phyloP scores from a whole-genome alignment of 2,113 vertebrate genomes.

The Synchiropus splendidus region DNA sequence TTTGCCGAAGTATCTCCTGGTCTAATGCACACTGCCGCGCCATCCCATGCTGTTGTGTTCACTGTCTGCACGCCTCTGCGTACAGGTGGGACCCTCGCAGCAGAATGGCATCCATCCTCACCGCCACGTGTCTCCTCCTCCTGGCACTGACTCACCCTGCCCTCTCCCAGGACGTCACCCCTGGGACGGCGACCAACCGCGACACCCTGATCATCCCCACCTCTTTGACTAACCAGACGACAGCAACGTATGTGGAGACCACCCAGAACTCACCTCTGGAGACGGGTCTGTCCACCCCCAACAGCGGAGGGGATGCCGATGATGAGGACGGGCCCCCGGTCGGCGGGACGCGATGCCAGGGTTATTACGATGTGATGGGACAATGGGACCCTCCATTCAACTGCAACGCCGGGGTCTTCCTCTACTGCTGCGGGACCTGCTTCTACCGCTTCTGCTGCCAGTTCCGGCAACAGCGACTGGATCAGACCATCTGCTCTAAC shows the following conservation, averaged over 20 bases:
- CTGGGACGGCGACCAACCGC: conserved; percentile 16
- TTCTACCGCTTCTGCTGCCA: conserved; percentile 97
- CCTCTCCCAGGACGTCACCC: conserved; percentile 42
- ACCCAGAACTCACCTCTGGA: conserved; percentile 47
- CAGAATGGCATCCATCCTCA: conserved; percentile 34
- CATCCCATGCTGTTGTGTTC: too few relatives aligned
- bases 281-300: conserved; percentile 58
- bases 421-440: conserved; percentile 93
- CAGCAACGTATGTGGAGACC: conserved; percentile 27
- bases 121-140: conserved; percentile 21
- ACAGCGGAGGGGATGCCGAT: conserved; percentile 54
- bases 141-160: conserved; percentile 12
- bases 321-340: conserved; percentile 62
- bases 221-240: conserved; percentile 37
- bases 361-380: conserved; percentile 97
- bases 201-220: conserved; percentile 21
- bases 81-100: conserved; percentile 13
- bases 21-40: too few relatives aligned
- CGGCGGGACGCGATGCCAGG: conserved; percentile 79
- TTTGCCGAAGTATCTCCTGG: too few relatives aligned
- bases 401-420: conserved; percentile 87
- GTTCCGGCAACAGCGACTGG: conserved; percentile 82
- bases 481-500: conserved; percentile 88
- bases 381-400: conserved; percentile 98
- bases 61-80: not conserved